phyloP scores from a whole-genome alignment of 2,797 vertebrate species.

The Moxostoma hubbsi region DNA sequence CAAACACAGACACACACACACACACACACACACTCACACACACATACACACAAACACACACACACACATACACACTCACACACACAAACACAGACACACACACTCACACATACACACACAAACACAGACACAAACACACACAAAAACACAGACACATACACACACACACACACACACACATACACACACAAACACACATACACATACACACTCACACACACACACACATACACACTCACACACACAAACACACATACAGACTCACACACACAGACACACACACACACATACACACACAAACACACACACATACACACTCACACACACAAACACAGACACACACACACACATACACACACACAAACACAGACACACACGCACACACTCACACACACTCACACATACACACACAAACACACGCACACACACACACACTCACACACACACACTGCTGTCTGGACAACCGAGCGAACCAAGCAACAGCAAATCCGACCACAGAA shows the following conservation, averaged over 20 bases:
- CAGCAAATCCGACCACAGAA: slow-evolving; percentile 33
- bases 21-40: too few relatives aligned
- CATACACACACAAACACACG: not conserved
- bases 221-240: not conserved
- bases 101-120: not conserved
- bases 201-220: not conserved
- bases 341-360: not conserved
- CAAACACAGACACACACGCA: not conserved
- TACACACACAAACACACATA: not conserved
- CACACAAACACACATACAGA: not conserved
- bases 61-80: too few relatives aligned
- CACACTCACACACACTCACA: not conserved
- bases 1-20: too few relatives aligned
- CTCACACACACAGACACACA: not conserved
- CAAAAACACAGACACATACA: too few relatives aligned
- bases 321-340: not conserved
- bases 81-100: too few relatives aligned
- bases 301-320: too few relatives aligned
- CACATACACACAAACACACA: not conserved
- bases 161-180: not conserved
- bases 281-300: not conserved
- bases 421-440: too few relatives aligned
- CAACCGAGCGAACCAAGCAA: slow-evolving; percentile 13
- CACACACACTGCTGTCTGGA: not conserved
- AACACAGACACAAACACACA: too few relatives aligned